These are phyloP conservation scores for Ginglymostoma cirratum DNA, from an alignment of 2,113 vertebrate species.

Conservation along the genomic window DNA sequence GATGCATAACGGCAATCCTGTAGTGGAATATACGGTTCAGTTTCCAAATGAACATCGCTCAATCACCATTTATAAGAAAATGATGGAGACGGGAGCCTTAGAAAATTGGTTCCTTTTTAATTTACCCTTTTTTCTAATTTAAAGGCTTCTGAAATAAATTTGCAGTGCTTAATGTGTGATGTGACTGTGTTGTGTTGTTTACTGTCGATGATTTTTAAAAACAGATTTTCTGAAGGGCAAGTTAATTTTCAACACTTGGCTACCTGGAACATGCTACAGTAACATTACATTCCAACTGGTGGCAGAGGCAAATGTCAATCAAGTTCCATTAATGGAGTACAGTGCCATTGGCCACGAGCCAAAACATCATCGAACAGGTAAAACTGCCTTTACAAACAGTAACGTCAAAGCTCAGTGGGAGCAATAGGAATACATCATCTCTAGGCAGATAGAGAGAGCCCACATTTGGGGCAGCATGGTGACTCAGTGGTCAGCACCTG, in stretches of 20 bases:
- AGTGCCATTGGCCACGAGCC: constrained; percentile 75
- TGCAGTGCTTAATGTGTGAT: neutral
- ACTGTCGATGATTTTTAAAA: constrained; percentile 39
- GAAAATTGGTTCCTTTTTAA: neutral
- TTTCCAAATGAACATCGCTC: neutral
- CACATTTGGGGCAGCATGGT: neutral
- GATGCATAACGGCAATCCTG: neutral
- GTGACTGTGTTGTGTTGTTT: neutral
- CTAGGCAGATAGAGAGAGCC: neutral
- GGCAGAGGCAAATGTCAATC: constrained; percentile 80
- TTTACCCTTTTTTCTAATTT: neutral
- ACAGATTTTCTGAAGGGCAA: constrained; percentile 86
- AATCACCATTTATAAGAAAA: neutral
- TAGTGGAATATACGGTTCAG: neutral
- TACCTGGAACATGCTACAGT: constrained; percentile 84
- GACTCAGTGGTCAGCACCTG: too few species aligned
- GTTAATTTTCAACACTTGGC: constrained; percentile 92
- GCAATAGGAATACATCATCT: neutral
- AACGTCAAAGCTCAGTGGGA: neutral
- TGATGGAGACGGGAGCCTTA: neutral
- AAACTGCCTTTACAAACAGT: neutral
- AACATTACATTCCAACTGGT: constrained; percentile 91
- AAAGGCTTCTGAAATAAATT: neutral
- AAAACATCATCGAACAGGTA: constrained; percentile 80
- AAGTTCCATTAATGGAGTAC: constrained; percentile 65